Evolutionary conservation across 64 coral and sea anemone species (phyloP).

Genomic region (Porites australiensis): DNA sequence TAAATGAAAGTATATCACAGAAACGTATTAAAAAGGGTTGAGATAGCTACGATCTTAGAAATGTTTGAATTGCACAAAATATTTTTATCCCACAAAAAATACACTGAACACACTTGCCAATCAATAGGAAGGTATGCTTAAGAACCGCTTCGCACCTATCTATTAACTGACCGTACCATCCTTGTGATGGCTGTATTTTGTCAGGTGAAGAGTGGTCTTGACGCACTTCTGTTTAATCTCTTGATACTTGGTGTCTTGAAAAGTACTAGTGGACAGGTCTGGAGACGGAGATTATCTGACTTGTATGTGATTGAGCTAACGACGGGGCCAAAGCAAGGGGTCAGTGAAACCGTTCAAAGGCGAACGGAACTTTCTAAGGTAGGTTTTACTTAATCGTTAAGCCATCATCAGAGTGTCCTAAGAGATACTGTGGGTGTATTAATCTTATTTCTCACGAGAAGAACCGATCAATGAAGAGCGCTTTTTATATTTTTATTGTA

Average conservation of each 20-base stretch:
- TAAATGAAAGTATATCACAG: too few species aligned
- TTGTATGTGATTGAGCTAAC: slow-evolving; percentile 91
- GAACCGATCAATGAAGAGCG: too few species aligned
- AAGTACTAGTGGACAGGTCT: slow-evolving; percentile 72
- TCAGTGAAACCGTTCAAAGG: neutral
- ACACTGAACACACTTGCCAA: too few species aligned
- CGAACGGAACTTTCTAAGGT: neutral
- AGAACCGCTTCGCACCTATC: too few species aligned
- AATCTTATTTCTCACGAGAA: neutral
- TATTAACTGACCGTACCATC: too few species aligned
- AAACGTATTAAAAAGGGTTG: too few species aligned
- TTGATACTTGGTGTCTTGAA: slow-evolving; percentile 64
- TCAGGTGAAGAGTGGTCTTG: slow-evolving; percentile 76
- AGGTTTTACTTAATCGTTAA: neutral
- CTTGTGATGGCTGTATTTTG: neutral
- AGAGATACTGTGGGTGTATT: too few species aligned
- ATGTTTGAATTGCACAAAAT: too few species aligned
- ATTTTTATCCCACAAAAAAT: too few species aligned
- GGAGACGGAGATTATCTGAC: slow-evolving; percentile 81
- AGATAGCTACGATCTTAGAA: too few species aligned
- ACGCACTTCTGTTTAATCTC: slow-evolving; percentile 82
- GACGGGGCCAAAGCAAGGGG: neutral
- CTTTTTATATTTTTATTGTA: neutral
- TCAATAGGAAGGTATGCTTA: neutral
- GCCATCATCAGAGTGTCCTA: neutral